Percentiles rank a stretch among this genome's conserved stretches.
phyloP scores from a whole-genome alignment of 2,888 invertebrate genomes.

The Agrotis puta region DNA sequence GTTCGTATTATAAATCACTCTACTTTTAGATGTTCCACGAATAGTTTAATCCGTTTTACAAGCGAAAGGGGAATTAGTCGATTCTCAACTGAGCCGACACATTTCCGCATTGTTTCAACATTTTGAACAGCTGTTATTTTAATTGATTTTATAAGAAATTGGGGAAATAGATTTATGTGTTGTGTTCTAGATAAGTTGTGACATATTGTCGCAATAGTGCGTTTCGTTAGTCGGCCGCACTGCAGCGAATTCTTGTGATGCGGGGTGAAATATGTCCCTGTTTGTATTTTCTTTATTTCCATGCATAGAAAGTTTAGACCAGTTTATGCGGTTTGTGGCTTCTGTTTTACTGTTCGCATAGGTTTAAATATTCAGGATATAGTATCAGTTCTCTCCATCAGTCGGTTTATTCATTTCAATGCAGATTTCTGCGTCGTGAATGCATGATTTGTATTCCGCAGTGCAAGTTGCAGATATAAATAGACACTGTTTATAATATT shows the following conservation, averaged over 20 bases:
- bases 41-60: constrained; percentile 84
- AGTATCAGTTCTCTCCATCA: constrained; percentile 19
- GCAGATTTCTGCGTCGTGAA: constrained; percentile 29
- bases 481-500: constrained; percentile 27
- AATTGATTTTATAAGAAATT: constrained; percentile 56
- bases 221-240: constrained; percentile 65
- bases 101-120: constrained; percentile 78
- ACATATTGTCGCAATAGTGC: constrained; percentile 46
- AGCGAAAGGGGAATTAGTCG: constrained; percentile 82
- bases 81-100: constrained; percentile 74
- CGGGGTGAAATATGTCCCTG: constrained; percentile 50
- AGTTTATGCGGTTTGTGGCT: constrained; percentile 10
- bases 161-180: constrained; percentile 40
- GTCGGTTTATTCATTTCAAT: constrained; percentile 37
- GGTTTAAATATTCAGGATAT: constrained; percentile 34
- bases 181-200: constrained; percentile 43
- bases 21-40: constrained; percentile 84
- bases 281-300: constrained; percentile 45
- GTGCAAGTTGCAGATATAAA: constrained; percentile 30
- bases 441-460: constrained; percentile 40
- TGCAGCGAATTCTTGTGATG: constrained; percentile 71
- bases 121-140: constrained; percentile 51
- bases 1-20: constrained; percentile 82
- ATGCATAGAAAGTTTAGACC: constrained; percentile 39
- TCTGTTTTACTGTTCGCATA: constrained; percentile 13